phyloP scores from a whole-genome alignment of 1,140 invertebrate species.

The Trialeurodes vaporariorum region DNA sequence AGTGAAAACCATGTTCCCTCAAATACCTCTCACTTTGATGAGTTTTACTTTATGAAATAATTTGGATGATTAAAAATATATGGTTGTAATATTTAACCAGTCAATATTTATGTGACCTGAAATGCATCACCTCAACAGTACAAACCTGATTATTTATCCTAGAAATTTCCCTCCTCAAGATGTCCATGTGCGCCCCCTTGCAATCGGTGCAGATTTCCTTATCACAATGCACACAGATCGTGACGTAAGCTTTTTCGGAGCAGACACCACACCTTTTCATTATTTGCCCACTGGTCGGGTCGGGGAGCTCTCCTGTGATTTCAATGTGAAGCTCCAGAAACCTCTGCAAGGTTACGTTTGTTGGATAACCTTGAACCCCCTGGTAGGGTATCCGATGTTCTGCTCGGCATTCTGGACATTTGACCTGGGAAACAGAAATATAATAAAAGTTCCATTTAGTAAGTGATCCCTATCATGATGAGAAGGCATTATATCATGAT shows the following conservation, averaged over 20 bases:
- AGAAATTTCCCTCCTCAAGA: slow-evolving; percentile 81
- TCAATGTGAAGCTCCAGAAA: slow-evolving; percentile 92
- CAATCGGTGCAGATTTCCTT: slow-evolving; percentile 83
- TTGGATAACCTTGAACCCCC: slow-evolving; percentile 89
- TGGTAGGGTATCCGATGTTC: slow-evolving; percentile 95
- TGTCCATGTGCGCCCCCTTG: slow-evolving; percentile 91
- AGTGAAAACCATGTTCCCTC: too few species aligned
- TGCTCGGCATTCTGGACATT: slow-evolving; percentile 97
- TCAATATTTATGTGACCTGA: too few species aligned
- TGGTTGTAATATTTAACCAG: too few species aligned
- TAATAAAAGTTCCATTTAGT: neutral
- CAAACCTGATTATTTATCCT: slow-evolving; percentile 90
- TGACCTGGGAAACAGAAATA: slow-evolving; percentile 49
- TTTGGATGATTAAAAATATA: too few species aligned
- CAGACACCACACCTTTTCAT: slow-evolving; percentile 83
- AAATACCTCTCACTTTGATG: too few species aligned
- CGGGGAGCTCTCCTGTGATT: slow-evolving; percentile 80
- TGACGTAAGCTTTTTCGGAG: slow-evolving; percentile 86
- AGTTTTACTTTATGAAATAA: too few species aligned
- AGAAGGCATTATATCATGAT: too few species aligned
- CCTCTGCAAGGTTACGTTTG: slow-evolving; percentile 88
- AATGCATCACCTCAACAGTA: too few species aligned
- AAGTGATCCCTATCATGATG: too few species aligned
- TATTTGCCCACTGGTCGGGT: slow-evolving; percentile 71
- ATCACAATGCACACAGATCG: slow-evolving; percentile 84